Base-by-base conservation (phyloP, 2,797 vertebrate genomes). In the Melanotaenia nigrans region DNA sequence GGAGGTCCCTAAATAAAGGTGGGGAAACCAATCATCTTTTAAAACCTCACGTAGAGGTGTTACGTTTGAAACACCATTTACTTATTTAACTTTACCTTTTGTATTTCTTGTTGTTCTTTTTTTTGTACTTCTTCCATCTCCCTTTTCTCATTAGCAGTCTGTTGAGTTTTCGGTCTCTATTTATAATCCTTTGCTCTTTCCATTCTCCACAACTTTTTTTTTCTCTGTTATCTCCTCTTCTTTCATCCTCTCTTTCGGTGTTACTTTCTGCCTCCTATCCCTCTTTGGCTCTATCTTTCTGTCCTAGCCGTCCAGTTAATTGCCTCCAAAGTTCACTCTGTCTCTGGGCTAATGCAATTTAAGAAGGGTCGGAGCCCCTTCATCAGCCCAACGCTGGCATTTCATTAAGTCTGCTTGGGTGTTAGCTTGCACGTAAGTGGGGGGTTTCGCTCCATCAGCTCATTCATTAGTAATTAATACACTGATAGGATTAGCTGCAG, bases 241-340 rank as follows among this genome's bases (percentile, higher is more conserved):
- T 61, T 42, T 61, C 64, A 32, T 45, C 57, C 73, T 53, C 61
- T 69, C 20, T 35, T 61, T 76, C 60, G 45, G 57, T 82, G 78
- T 74, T 77, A 59, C 71, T 64, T 53, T 75, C 62, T 62, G 51
- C 73, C 66, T 78, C 65, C 68, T 64, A 57, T 81, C 70, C 55
- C 40, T 77, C 73, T 83, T 40, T 67, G 28, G 64, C 58, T 68
- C 74, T 73, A 67, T 86, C 76, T 77, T 61, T 66, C 71, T 78
- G 79, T 89, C 74, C 63, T 75, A 73, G 82, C 79, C 32, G 81
- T 86, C 84, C 82, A 93, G 93, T 96, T 96, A 97, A 97, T 96
- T 96, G 95, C 95, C 95, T 95, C 87, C 85, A 95, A 96, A 96
- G 95, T 96, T 97, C 95, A 94, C 92, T 89, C 94, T 94, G 93